Conservation (phyloP, 2,113 vertebrate genomes). For the Solenodon paradoxus region DNA sequence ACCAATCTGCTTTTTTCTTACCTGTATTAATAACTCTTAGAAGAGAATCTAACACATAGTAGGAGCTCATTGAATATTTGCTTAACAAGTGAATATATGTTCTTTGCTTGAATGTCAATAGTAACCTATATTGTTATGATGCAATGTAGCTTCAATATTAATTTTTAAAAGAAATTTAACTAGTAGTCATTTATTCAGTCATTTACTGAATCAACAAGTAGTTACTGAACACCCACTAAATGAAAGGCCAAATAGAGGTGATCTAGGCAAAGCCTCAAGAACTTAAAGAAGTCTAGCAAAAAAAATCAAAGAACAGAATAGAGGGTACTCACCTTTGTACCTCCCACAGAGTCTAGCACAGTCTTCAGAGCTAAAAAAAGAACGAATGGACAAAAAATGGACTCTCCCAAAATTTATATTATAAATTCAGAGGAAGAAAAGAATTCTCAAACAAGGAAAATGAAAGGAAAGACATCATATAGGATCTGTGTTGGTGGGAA, state of each 20-base stretch:
- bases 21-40: neutral
- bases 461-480: neutral
- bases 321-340: too few relatives aligned
- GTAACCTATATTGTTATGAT: too few relatives aligned
- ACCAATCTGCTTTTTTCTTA: neutral
- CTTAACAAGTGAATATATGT: neutral
- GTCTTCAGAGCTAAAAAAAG: neutral
- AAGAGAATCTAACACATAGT: neutral
- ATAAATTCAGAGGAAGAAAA: neutral
- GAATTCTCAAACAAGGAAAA: neutral
- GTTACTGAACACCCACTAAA: neutral
- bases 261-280: neutral
- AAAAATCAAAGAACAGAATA: neutral
- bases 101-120: neutral
- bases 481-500: neutral
- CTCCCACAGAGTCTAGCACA: neutral
- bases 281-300: neutral
- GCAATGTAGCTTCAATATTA: too few relatives aligned
- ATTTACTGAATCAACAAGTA: neutral
- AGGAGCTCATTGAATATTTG: neutral
- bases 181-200: neutral
- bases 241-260: neutral
- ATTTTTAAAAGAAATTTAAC: too few relatives aligned
- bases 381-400: neutral
- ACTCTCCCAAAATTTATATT: neutral